Percentiles rank a stretch among this genome's conserved stretches.
Conservation (phyloP, 2,888 invertebrate species). For the Barypeithes pellucidus region DNA sequence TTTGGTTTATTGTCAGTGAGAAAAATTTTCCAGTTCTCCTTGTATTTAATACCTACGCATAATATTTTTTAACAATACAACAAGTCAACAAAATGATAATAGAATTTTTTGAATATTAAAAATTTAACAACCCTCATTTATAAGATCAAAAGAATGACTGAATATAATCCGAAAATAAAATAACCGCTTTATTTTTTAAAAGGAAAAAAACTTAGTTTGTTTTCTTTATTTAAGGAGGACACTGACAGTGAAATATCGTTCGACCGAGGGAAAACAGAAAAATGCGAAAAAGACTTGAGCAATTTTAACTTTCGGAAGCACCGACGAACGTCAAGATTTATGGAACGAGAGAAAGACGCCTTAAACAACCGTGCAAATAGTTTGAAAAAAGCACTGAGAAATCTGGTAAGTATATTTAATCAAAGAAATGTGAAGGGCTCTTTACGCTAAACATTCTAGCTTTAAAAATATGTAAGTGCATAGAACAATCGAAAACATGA, state of each 20-base stretch:
- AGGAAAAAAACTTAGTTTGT: background rate
- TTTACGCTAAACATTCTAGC: too few relatives aligned
- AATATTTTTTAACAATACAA: too few relatives aligned
- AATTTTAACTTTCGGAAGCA: constrained; percentile 70
- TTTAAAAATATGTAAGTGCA: too few relatives aligned
- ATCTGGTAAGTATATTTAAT: constrained; percentile 75
- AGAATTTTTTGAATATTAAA: background rate
- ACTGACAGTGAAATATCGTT: constrained; percentile 69
- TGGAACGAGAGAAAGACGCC: constrained; percentile 74
- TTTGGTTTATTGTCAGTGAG: too few relatives aligned
- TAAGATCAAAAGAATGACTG: background rate
- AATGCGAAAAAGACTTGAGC: constrained; percentile 69
- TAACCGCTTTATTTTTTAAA: background rate
- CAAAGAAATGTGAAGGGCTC: background rate
- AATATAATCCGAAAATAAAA: background rate
- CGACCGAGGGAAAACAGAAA: constrained; percentile 67
- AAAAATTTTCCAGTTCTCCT: too few relatives aligned
- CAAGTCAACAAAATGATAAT: too few relatives aligned
- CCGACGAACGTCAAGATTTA: constrained; percentile 70
- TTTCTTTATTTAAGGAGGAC: constrained; percentile 59
- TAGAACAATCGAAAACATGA: too few relatives aligned
- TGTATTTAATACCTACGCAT: too few relatives aligned
- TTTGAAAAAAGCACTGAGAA: constrained; percentile 86
- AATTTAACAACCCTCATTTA: background rate
- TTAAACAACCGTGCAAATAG: constrained; percentile 83